Evolutionary conservation across 2,113 vertebrate species (phyloP).

Genomic region (Epinephelus cyanopodus): DNA sequence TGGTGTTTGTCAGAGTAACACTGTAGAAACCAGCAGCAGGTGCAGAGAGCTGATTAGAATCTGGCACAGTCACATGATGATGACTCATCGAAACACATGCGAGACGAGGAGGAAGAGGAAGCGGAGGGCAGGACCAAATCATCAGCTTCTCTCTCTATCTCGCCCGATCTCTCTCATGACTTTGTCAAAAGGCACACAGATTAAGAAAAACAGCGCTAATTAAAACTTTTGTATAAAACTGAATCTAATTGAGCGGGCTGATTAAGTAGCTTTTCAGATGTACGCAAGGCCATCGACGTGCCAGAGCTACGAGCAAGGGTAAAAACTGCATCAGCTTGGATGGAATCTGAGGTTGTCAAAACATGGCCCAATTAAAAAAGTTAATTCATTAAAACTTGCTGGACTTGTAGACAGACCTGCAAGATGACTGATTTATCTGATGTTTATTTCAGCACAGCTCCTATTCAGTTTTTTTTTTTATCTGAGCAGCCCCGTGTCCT

Average conservation of each 20-base stretch:
- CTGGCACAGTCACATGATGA: constrained; percentile 72
- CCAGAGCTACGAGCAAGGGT: constrained; percentile 43
- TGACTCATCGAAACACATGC: constrained; percentile 65
- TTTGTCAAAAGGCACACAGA: constrained; percentile 71
- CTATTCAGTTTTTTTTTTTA: constrained; percentile 11
- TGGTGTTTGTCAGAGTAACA: constrained; percentile 66
- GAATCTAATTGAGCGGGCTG: constrained; percentile 69
- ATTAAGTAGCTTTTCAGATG: constrained; percentile 70
- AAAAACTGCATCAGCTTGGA: constrained; percentile 41
- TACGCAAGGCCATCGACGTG: constrained; percentile 35
- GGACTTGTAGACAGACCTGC: constrained; percentile 64
- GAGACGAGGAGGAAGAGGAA: constrained; percentile 56
- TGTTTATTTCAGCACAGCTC: constrained; percentile 62
- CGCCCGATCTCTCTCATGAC: constrained; percentile 57
- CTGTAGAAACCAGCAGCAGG: constrained; percentile 66
- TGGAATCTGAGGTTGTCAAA: constrained; percentile 70
- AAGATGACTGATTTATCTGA: constrained; percentile 71
- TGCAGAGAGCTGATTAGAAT: constrained; percentile 72
- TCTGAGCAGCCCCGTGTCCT: constrained; percentile 44
- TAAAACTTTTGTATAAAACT: constrained; percentile 72
- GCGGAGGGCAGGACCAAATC: constrained; percentile 54
- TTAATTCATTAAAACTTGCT: constrained; percentile 77
- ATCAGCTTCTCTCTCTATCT: constrained; percentile 45
- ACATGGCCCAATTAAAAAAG: constrained; percentile 75
- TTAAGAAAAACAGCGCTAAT: constrained; percentile 72